Percentiles rank a stretch among this genome's conserved stretches.
Evolutionary conservation across 2,888 invertebrate genomes (phyloP).

Genomic region (Pseudeuparius sepicola): DNA sequence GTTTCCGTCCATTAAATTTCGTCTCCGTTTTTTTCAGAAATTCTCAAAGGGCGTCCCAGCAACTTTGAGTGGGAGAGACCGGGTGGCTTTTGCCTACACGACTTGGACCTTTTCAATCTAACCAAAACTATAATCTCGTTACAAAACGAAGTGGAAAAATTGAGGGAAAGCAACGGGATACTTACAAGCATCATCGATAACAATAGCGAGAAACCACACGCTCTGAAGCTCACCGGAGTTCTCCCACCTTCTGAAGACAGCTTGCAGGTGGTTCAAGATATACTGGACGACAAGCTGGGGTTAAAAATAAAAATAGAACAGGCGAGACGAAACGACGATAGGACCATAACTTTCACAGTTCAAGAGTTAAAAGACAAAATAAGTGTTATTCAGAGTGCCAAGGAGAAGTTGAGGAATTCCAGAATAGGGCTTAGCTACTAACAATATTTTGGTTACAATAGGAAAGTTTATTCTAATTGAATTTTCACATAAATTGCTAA

Average conservation of each 20-base stretch:
- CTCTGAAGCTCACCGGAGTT: not conserved
- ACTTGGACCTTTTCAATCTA: slow-evolving; percentile 1
- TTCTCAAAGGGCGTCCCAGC: no score
- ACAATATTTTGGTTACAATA: slow-evolving; percentile 15
- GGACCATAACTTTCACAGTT: not conserved
- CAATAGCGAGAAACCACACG: not conserved
- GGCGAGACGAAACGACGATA: not conserved
- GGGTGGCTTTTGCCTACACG: no score
- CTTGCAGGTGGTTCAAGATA: not conserved
- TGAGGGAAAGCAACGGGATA: not conserved
- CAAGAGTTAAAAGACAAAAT: not conserved
- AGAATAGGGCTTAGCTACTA: not conserved
- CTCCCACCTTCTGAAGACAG: not conserved
- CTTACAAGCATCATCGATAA: not conserved
- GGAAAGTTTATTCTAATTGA: no score
- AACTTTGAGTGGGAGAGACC: no score
- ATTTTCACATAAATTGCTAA: no score
- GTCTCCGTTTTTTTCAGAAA: no score
- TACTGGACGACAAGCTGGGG: not conserved
- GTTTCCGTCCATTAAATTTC: no score
- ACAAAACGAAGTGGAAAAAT: not conserved
- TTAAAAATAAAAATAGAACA: not conserved
- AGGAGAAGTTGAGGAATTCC: slow-evolving; percentile 1
- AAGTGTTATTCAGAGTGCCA: not conserved
- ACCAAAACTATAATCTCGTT: not conserved